Conservation (phyloP, 2,113 vertebrate species). For the Zapus hudsonius region DNA sequence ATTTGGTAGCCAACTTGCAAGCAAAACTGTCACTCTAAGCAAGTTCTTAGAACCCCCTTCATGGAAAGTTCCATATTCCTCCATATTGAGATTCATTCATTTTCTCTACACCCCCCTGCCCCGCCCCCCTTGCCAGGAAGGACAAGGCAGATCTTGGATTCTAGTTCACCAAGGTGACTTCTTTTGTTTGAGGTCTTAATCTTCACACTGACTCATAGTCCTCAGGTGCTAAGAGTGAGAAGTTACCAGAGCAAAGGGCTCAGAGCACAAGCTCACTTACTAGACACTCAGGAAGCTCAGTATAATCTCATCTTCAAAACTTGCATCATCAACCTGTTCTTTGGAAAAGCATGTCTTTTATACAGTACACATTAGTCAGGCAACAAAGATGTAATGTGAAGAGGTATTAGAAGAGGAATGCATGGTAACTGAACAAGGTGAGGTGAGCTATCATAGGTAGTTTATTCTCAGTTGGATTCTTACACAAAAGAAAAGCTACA, state of each 20-base stretch:
- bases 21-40: conserved; percentile 22
- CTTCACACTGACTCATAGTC: conserved; percentile 19
- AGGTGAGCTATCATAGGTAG: background rate
- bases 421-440: conserved; percentile 4
- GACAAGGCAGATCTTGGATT: conserved; percentile 11
- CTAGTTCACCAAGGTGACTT: conserved; percentile 16
- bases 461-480: background rate
- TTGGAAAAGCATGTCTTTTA: conserved; percentile 54
- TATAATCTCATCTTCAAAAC: conserved; percentile 55
- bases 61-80: background rate
- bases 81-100: too few species aligned
- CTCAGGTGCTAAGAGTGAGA: conserved; percentile 38
- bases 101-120: too few species aligned
- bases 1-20: conserved; percentile 38
- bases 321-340: conserved; percentile 38
- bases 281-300: background rate
- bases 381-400: background rate
- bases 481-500: background rate
- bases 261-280: background rate
- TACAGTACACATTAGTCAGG: conserved; percentile 40
- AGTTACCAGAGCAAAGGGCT: conserved; percentile 41
- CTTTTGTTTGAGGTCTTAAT: conserved; percentile 59
- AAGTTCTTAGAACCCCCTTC: background rate
- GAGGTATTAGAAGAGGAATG: background rate
- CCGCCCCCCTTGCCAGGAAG: background rate